These are phyloP conservation scores for Neolamprologus tretocephalus DNA, from an alignment of 2,113 vertebrate species.

Conservation along the genomic window DNA sequence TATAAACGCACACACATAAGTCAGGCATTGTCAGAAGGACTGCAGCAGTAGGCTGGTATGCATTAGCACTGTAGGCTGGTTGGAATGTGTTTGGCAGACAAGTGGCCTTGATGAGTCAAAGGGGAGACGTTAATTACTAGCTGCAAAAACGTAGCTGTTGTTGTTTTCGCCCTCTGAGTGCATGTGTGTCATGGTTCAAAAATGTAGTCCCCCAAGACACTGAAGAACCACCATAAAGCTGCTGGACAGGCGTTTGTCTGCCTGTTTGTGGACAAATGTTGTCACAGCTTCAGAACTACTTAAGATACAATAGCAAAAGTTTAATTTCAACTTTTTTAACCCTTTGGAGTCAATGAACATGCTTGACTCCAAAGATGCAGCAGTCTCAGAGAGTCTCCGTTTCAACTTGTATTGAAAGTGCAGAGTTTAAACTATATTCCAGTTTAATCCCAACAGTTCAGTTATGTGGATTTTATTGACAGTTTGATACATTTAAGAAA, in stretches of 20 bases:
- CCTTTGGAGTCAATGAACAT: not conserved
- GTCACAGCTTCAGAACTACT: not conserved
- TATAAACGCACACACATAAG: conserved; percentile 1
- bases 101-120: conserved; percentile 39
- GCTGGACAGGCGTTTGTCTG: not conserved
- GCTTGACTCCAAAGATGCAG: not conserved
- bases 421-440: not conserved
- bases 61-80: not conserved
- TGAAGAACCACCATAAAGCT: not conserved
- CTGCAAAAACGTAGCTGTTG: not conserved
- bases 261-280: not conserved
- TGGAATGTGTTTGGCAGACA: conserved; percentile 38
- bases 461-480: not conserved
- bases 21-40: not conserved
- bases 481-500: not conserved
- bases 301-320: not conserved
- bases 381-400: not conserved
- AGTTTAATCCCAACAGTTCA: not conserved
- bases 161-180: not conserved
- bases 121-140: not conserved
- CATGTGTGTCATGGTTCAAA: not conserved
- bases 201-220: not conserved
- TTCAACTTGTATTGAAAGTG: not conserved
- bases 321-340: not conserved
- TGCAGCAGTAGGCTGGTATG: conserved; percentile 1